Evolutionary conservation across 2,113 vertebrate genomes (phyloP), one percentile per base, ranked within the genome.

Genomic region (Nasalis larvatus): DNA sequence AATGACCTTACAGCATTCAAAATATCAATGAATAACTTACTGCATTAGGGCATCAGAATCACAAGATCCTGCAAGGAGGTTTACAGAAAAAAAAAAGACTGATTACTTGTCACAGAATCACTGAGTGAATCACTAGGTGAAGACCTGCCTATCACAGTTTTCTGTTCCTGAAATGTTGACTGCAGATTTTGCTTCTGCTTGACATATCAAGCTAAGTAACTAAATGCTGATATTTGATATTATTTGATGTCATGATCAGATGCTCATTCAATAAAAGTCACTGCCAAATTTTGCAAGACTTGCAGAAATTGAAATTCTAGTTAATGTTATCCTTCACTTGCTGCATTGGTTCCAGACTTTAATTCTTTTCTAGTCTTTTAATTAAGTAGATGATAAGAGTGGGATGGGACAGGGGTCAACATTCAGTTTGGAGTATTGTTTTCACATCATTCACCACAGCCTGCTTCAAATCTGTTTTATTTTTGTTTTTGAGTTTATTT

Each of bases 161-260:
- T 11, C 66, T 86, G 40, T 86, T 83, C 68, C 89, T 91, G 74
- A 78, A 95, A 89, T 96, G 94, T 74, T 95, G 92, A 94, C 69
- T 93, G 40, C 47, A 93, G 66, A 47, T 76, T 95, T 78, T 91
- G 73, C 74, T 71, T 96, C 68, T 95, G 78, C 49, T 92, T 91
- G 77, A 92, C 87, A 73, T 78, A 88, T 86, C 85, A 95, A 86
- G 23, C 76, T 91, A 90, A 92, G 84, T 71, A 93, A 69, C 63
- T 78, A 89, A 94, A 66, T 93, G 89, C 35, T 92, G 84, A 94
- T 94, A 95, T 71, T 85, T 2, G 7, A 80, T 85, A 85, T 74
- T 81, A 66, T 95, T 96, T 96, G 81, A 92, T 95, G 47, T 89
- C 86, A 54, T 90, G 95, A 96, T 92, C 82, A 84, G 83, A 87